Conservation (phyloP, 2,888 invertebrate genomes). For the Lithosia quadra region DNA sequence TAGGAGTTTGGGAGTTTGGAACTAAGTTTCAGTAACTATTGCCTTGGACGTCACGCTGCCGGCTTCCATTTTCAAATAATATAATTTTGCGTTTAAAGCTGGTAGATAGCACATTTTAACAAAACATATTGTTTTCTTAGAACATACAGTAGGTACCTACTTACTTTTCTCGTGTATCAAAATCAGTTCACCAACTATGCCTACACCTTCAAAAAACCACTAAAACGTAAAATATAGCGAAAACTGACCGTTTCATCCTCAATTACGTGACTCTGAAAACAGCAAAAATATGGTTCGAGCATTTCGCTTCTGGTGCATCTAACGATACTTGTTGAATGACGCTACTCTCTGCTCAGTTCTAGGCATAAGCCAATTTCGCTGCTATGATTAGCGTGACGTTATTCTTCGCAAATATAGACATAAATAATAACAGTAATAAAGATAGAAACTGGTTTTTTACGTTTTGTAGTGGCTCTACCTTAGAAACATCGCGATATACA, state of each 20-base stretch:
- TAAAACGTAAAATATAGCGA: background rate
- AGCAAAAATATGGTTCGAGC: too few species aligned
- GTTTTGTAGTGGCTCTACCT: background rate
- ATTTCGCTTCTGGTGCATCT: too few species aligned
- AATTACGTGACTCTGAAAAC: too few species aligned
- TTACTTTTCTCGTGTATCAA: too few species aligned
- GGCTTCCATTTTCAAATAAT: background rate
- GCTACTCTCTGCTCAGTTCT: background rate
- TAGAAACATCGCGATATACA: background rate
- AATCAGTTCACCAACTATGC: background rate
- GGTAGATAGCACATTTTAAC: background rate
- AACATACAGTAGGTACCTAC: too few species aligned
- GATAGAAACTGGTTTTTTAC: background rate
- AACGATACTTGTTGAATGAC: background rate
- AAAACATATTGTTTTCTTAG: too few species aligned
- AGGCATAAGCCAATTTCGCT: background rate
- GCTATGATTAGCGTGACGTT: background rate
- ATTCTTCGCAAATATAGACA: background rate
- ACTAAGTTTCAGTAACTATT: background rate
- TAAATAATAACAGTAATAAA: constrained; percentile 1
- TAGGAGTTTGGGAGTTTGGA: background rate
- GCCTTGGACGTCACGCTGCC: background rate
- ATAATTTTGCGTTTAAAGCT: background rate
- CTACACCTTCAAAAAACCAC: background rate
- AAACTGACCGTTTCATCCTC: background rate